phyloP scores from a whole-genome alignment of 2,113 vertebrate genomes.

The Forbesichthys papilliferus region DNA sequence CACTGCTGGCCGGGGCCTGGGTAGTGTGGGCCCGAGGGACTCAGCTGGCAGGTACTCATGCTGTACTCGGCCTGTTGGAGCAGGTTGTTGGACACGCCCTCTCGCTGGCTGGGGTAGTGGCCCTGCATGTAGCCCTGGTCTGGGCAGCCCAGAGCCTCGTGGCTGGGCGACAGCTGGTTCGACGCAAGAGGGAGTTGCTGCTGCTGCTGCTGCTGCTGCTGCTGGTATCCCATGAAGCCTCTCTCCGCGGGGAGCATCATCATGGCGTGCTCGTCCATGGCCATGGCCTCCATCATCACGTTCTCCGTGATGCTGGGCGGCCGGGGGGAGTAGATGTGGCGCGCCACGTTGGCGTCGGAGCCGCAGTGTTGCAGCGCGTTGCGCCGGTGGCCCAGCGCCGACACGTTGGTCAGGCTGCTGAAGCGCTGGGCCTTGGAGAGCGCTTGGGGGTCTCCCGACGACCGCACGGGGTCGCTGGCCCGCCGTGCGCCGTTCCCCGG shows the following conservation, averaged over 20 bases:
- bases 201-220: conserved; percentile 63
- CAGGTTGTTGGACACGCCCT: conserved; percentile 70
- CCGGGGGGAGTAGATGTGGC: conserved; percentile 86
- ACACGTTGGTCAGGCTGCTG: conserved; percentile 83
- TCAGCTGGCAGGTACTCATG: conserved; percentile 83
- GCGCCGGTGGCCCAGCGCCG: conserved; percentile 69
- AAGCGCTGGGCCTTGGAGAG: conserved; percentile 84
- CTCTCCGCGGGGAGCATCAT: conserved; percentile 73
- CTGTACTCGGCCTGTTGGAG: conserved; percentile 80
- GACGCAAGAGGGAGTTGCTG: conserved; percentile 47
- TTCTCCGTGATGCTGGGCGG: conserved; percentile 93
- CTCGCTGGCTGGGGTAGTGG: conserved; percentile 64
- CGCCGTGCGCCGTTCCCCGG: conserved; percentile 78
- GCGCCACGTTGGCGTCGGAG: conserved; percentile 77
- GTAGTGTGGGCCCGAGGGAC: conserved; percentile 77
- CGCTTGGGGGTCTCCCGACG: conserved; percentile 69
- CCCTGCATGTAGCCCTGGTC: conserved; percentile 72
- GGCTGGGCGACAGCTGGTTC: conserved; percentile 71
- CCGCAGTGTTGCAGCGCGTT: conserved; percentile 77
- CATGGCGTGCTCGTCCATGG: conserved; percentile 72
- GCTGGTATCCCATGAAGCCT: conserved; percentile 80
- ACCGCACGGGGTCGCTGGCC: conserved; percentile 88
- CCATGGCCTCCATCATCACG: conserved; percentile 84
- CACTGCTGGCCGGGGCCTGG: conserved; percentile 54
- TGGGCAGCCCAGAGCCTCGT: conserved; percentile 68